Evolutionary conservation across 2,113 vertebrate genomes (phyloP).

Genomic region (Vulpes ferrilata): DNA sequence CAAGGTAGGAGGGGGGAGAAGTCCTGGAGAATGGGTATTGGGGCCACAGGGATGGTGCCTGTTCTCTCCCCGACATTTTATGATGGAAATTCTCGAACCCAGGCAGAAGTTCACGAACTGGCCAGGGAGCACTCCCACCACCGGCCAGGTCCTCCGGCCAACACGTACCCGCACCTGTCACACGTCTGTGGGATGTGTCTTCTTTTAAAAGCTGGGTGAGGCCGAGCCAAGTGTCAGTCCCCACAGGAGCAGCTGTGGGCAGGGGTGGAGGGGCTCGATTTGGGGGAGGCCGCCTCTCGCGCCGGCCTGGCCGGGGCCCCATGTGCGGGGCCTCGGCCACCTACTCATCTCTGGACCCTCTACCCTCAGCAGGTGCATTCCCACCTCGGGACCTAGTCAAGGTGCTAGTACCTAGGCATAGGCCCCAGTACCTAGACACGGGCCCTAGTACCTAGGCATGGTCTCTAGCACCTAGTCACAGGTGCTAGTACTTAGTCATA

Average conservation of each 20-base stretch:
- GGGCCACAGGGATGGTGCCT: not conserved
- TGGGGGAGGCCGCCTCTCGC: not conserved
- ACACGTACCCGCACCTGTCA: accelerated
- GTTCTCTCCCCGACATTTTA: not conserved
- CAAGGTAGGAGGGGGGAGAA: not conserved
- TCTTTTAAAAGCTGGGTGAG: not conserved
- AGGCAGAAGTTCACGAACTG: too few species aligned
- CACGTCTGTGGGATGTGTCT: accelerated
- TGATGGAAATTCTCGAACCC: not conserved
- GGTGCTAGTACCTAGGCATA: too few species aligned
- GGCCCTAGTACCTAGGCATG: too few species aligned
- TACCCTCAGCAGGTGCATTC: not conserved
- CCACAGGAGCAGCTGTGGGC: not conserved
- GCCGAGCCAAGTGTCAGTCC: not conserved
- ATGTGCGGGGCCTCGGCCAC: not conserved
- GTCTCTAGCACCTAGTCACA: not conserved
- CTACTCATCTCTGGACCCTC: not conserved
- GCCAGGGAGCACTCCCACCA: accelerated
- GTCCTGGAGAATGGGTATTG: not conserved
- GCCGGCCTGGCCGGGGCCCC: not conserved
- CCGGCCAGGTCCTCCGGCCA: accelerated
- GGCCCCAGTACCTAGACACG: too few species aligned
- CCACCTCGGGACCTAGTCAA: accelerated
- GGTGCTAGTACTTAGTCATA: too few species aligned
- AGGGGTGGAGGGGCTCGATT: not conserved